Evolutionary conservation across 2,797 vertebrate genomes (phyloP).

Genomic region (Rhynchonycteris naso): DNA sequence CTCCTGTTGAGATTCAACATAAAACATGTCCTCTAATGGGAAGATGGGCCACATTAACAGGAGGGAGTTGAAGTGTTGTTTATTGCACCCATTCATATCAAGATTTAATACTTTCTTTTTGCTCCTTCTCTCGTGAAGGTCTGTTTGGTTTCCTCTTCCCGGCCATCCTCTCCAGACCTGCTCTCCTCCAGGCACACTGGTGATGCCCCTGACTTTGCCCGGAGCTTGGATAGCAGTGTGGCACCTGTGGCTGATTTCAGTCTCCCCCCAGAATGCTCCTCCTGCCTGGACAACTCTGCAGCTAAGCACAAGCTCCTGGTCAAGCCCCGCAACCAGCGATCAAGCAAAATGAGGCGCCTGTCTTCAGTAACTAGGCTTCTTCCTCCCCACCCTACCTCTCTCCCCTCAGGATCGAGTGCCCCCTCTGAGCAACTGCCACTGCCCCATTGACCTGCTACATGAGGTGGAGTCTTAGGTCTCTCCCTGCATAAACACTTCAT

Average conservation of each 20-base stretch:
- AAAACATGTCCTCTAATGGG: not conserved
- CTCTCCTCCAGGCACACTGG: constrained; percentile 42
- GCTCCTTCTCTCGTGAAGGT: constrained; percentile 80
- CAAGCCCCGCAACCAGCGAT: constrained; percentile 95
- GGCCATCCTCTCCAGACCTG: constrained; percentile 83
- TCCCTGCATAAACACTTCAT: not conserved
- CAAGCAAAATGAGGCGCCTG: constrained; percentile 88
- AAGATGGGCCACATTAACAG: not conserved
- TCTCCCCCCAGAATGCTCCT: constrained; percentile 87
- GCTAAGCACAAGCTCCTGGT: constrained; percentile 96
- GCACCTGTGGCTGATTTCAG: constrained; percentile 88
- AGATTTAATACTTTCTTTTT: constrained; percentile 3
- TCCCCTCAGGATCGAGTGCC: not conserved
- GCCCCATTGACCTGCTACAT: not conserved
- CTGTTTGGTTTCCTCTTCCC: constrained; percentile 82
- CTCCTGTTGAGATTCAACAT: not conserved
- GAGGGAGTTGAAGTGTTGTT: too few relatives aligned
- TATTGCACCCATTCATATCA: not conserved
- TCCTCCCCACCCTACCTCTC: fast-evolving
- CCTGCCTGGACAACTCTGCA: constrained; percentile 94
- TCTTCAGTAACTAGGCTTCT: constrained; percentile 85
- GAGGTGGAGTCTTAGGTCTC: not conserved
- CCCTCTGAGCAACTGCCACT: not conserved
- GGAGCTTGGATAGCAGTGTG: constrained; percentile 73
- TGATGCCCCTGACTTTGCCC: constrained; percentile 67